Percentiles rank a stretch among this genome's conserved stretches.
Conservation (phyloP, 92 coral and sea anemone genomes). For the Chrysogorgia sp. region DNA sequence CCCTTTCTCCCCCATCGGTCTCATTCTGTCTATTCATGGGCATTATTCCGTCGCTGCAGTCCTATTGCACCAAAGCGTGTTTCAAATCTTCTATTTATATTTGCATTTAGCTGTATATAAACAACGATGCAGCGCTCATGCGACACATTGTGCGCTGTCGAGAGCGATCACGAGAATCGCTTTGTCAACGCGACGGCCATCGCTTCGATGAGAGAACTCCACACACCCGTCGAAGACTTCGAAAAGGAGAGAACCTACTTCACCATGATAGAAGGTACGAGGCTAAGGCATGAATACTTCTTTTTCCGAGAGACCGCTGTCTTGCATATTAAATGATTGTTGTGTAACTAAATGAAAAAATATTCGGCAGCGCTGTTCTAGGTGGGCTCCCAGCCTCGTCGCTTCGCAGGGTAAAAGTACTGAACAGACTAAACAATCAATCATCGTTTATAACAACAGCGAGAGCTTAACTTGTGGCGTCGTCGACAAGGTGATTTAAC, state of each 20-base stretch:
- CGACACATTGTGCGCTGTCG: slow-evolving; percentile 42
- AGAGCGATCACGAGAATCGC: slow-evolving; percentile 7
- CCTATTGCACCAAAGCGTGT: slow-evolving; percentile 41
- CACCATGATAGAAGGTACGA: slow-evolving; percentile 45
- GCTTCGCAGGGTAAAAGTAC: neutral
- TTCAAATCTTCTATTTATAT: slow-evolving; percentile 32
- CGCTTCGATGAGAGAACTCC: slow-evolving; percentile 37
- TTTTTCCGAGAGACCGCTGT: neutral
- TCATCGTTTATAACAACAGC: neutral
- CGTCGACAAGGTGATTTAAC: neutral
- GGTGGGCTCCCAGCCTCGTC: neutral
- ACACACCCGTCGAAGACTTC: slow-evolving; percentile 45
- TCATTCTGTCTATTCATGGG: slow-evolving; percentile 31
- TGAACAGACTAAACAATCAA: slow-evolving; percentile 2
- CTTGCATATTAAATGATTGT: neutral
- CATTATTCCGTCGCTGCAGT: slow-evolving; percentile 13
- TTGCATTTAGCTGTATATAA: slow-evolving; percentile 51
- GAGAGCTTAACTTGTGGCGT: neutral
- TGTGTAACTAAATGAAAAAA: neutral
- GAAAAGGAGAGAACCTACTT: slow-evolving; percentile 28
- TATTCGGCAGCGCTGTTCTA: neutral
- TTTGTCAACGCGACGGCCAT: neutral
- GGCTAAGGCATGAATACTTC: neutral
- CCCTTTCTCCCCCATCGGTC: slow-evolving; percentile 24
- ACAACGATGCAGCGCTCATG: slow-evolving; percentile 40